Base-by-base conservation (phyloP, 2,888 invertebrate genomes). In the Drosophila emarginata region DNA sequence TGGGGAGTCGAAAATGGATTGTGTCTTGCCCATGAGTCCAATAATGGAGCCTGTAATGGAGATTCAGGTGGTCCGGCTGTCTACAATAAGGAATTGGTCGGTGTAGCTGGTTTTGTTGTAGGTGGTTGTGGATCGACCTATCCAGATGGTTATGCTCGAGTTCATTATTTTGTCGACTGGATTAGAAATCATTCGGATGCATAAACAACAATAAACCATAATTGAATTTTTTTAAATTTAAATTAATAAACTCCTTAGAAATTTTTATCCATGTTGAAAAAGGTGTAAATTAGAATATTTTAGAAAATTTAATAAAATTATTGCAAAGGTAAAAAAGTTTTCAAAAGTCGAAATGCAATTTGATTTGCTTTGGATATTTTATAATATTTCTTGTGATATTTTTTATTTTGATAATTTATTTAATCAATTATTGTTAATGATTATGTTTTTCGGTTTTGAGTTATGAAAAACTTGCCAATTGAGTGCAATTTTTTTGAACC, bases 71-170 rank as follows among this genome's bases (percentile, higher is more conserved):
- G 90, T 5, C 90, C 90, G 26, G 89, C 90, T 9, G 53, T 79
- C 2, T 89, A 86, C 28, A 75, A 88, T 0, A 78, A 81, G 0
- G 72, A 87, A 57, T 57, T 91, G 15, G 88, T 89, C n/a, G 90
- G 90, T 58, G 73, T 90, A 15, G 86, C 88, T 36, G 87, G 86
- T 0, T 90, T 90, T 57, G 78, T 88, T 2, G 62, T 70, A 3
- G 61, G 61, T 5, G 78, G 76, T 11, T 90, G 91, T 21, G 91
- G 89, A 3, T 32, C 67, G n/a, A 9, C 1, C 2, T 65, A 78
- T 32, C 90, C 91, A 0, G 91, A 91, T 78, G 91, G 90, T 3
- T 91, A 89, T 72, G 89, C 90, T 0, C 88, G 87, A 32, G 89
- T 91, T 15, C 74, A 60, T 6, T 68, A 70, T 40, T 83, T 83